phyloP scores from a whole-genome alignment of 1,140 invertebrate species.

The Plodia interpunctella region DNA sequence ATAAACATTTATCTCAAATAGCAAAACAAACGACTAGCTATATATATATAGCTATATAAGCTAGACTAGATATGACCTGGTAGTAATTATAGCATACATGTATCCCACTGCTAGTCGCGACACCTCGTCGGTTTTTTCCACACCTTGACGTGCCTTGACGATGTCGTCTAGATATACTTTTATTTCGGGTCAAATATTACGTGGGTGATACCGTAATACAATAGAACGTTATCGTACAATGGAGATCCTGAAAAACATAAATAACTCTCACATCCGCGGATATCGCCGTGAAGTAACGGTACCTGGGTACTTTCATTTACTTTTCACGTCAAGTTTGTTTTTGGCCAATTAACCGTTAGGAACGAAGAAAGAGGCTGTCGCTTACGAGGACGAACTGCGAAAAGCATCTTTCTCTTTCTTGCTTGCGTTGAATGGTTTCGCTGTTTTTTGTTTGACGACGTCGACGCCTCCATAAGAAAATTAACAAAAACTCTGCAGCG shows the following conservation, averaged over 20 bases:
- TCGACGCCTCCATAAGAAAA: slow-evolving; percentile 45
- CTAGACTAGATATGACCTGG: slow-evolving; percentile 21
- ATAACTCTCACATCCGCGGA: background rate
- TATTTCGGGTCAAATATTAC: background rate
- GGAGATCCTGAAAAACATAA: background rate
- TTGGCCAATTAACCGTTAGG: slow-evolving; percentile 47
- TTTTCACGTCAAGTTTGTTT: slow-evolving; percentile 47
- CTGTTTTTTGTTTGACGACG: slow-evolving; percentile 47
- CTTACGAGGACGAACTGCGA: slow-evolving; percentile 36
- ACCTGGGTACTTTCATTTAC: slow-evolving; percentile 40
- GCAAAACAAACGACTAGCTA: no score
- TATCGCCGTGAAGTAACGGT: slow-evolving; percentile 26
- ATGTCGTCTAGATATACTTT: slow-evolving; percentile 1
- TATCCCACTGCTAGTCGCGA: slow-evolving; percentile 15
- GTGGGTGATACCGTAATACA: no score
- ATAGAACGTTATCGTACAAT: no score
- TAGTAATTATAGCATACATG: slow-evolving; percentile 27
- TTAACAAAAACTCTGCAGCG: slow-evolving; percentile 51
- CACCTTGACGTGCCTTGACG: slow-evolving; percentile 4
- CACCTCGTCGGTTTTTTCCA: slow-evolving; percentile 21
- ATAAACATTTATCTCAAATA: no score
- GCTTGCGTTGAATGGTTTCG: slow-evolving; percentile 42
- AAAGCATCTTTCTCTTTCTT: slow-evolving; percentile 28
- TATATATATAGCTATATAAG: background rate
- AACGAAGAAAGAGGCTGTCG: slow-evolving; percentile 24